These are phyloP conservation scores for Volucella bombylans DNA, from an alignment of 2,888 invertebrate species.

Conservation along the genomic window DNA sequence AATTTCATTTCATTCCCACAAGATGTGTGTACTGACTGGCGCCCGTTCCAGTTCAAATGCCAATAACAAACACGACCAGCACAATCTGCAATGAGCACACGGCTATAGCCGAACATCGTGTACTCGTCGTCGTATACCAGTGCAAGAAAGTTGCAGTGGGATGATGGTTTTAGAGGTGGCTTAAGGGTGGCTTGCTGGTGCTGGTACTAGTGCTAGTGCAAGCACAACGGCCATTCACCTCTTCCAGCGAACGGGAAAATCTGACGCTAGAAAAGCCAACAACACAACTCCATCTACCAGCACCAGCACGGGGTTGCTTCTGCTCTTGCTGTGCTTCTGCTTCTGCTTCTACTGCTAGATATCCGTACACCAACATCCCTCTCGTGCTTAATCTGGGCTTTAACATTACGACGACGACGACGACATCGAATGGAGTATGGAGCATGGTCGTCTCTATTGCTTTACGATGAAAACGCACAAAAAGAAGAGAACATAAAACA, in stretches of 20 bases:
- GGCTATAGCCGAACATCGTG: constrained; percentile 19
- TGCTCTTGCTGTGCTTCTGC: constrained; percentile 38
- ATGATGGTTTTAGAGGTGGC: constrained; percentile 43
- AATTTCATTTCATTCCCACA: constrained; percentile 57
- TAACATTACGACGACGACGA: constrained; percentile 44
- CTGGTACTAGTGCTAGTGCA: neutral
- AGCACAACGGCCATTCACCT: constrained; percentile 71
- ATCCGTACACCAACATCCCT: constrained; percentile 35
- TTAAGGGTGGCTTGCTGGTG: constrained; percentile 28
- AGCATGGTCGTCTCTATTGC: constrained; percentile 65
- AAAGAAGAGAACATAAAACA: constrained; percentile 47
- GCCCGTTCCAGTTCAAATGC: constrained; percentile 42
- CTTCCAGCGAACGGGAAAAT: constrained; percentile 64
- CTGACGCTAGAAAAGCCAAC: constrained; percentile 59
- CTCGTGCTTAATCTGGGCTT: constrained; percentile 69
- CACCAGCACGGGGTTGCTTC: constrained; percentile 4
- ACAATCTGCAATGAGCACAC: constrained; percentile 68
- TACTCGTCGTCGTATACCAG: neutral
- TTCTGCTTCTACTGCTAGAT: constrained; percentile 27
- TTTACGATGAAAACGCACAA: constrained; percentile 64
- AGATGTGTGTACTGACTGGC: constrained; percentile 52
- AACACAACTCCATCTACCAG: constrained; percentile 3
- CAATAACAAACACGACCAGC: constrained; percentile 74
- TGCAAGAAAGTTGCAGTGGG: constrained; percentile 37
- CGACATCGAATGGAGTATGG: too few species aligned